Evolutionary conservation across 2,888 invertebrate genomes (phyloP), one percentile per base, ranked within the genome.

Genomic region (Catocala sponsa): DNA sequence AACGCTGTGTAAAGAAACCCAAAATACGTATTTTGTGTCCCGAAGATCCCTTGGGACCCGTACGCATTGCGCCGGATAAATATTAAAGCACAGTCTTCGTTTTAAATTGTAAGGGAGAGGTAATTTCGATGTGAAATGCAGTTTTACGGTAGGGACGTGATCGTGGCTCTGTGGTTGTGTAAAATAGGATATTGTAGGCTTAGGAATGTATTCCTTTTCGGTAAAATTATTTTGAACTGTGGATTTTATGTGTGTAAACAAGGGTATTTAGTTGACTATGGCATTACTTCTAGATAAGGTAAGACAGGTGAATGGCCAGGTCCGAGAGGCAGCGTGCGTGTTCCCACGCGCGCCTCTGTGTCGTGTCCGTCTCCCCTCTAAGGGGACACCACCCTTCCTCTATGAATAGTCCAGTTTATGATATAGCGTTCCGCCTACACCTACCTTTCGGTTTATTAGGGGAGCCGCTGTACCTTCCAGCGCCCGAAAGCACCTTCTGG

Each of bases 61-160:
- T 59, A 62, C 68, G 70, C 78, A 70, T 44, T 72, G 75, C 75
- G 78, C 65, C 62, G 53, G 47, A 70, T 76, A 66, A 76, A 76
- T 76, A 77, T 65, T 76, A 61, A 41, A 76, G 65, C 41, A 52
- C 59, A 55, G 43, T 46, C 54, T 66, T 53, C 58, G 56, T 62
- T 75, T 65, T 58, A 65, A 59, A 48, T 53, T 65, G 33, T 53
- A 49, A 32, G 46, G 6, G 53, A 11, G 15, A 48, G 13, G 60
- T 58, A 50, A 62, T 64, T 57, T 53, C 35, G 49, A 76, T 61
- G 59, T 63, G 59, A 59, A 63, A 68, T 75, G 71, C 71, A 68
- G 53, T 62, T 63, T 55, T 63, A 72, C 55, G 51, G 33, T 35
- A n/a, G n/a, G 35, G 9, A 43, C 53, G 59, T 65, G 68, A 59